Evolutionary conservation across 2,888 invertebrate species (phyloP), one percentile per base, ranked within the genome.

Genomic region (Netelia melanura): DNA sequence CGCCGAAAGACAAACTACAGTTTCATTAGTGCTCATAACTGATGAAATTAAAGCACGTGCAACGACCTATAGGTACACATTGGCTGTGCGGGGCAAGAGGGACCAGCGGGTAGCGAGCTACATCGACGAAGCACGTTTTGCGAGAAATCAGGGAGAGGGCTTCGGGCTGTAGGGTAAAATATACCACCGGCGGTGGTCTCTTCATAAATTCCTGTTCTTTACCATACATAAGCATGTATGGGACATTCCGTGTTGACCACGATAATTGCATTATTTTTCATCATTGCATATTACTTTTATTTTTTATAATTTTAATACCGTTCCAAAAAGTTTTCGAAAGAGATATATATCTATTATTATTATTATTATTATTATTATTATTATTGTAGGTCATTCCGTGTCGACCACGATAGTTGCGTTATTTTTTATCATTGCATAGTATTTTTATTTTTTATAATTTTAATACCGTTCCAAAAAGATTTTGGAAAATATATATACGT

Each of bases 11-110:
- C 90, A 90, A 90, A 89, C 90, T 90, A 87, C 88, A 89, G 88
- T 90, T 90, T 90, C 90, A 90, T 89, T 90, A 90, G 88, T 88
- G 87, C 77, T 90, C 89, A 88, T 90, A 88, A 89, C 90, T 88
- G 89, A 90, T 89, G 87, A 89, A 90, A 90, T 90, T 90, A 89
- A 88, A 86, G 75, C 83, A 56, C 83, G 74, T 77, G 61, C 44
- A 61, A 52, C 25, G 14, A 80, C 79, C 1, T 70, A 25, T 68
- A 25, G 64, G 56, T 72, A 62, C 21, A 38, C 25, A 64, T 48
- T 10, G 64, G 61, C 25, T 80, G 58, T 61, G 67, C 14, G 43
- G 43, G 11, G 56, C 38, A 23, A 65, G 43, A 43, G 14, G 21
- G 23, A 44, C 30, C 14, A 61, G 68, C 52, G 21, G 44, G 30